Evolutionary conservation across 2,797 vertebrate genomes (phyloP), one percentile per base, ranked within the genome.

Genomic region (Hyperoplus immaculatus): DNA sequence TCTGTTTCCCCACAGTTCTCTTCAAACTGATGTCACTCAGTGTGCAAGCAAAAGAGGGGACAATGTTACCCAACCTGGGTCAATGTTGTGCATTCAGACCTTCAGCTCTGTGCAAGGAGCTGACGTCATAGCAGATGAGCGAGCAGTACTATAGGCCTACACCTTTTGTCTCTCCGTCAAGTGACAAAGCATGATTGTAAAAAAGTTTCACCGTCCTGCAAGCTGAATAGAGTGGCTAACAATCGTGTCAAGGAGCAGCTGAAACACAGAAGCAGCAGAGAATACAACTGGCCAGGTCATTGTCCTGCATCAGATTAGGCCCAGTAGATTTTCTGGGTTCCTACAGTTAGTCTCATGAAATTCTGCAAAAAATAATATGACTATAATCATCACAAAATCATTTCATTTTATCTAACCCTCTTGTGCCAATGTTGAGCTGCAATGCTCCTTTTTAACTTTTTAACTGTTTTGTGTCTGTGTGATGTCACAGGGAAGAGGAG

Each of bases 81-180:
- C 80, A 56, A 36, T 72, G 18, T 69, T 74, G 56, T 56, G 11
- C 67, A 62, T 45, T 63, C 41, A 36, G 60, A 69, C 63, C 3
- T 53, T 16, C 69, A 72, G 65, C 75, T 64, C 73, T 63, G 65
- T 81, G 70, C 75, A 9, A 77, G 81, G 70, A 78, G 82, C 74
- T 81, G 80, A 82, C 45, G 53, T 77, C 85, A 75, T 49, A 29
- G 79, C 50, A 1, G 45, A 60, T 74, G 60, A 72, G 75, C 12
- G 29, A 82, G 80, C n/a, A 64, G 55, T 29, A 29, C 29, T 29
- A 29, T 29, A 29, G 29, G 29, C 29, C 29, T 29, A 29, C 70
- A 90, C 88, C 89, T 92, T 92, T 88, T 85, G 92, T 80, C 73
- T 91, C 68, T 72, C 72, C 74, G 88, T 71, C 90, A 72, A 83